These are phyloP conservation scores for Dryobates pubescens DNA, from an alignment of 2,797 vertebrate genomes.

Conservation along the genomic window DNA sequence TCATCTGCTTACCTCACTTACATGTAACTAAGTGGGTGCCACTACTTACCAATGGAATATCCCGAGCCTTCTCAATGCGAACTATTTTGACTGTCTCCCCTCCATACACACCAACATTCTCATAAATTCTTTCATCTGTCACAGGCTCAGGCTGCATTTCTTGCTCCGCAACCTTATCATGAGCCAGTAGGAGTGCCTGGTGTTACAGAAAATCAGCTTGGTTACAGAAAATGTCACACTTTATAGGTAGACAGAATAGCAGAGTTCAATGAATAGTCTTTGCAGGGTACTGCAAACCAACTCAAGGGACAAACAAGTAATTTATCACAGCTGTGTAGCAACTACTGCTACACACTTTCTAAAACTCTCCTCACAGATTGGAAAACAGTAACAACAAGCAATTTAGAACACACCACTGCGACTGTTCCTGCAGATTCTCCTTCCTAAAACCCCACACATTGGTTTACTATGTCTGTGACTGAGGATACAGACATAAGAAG, in stretches of 20 bases:
- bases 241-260: not conserved
- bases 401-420: not conserved
- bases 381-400: not conserved
- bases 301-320: not conserved
- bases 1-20: not conserved
- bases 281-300: not conserved
- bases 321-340: not conserved
- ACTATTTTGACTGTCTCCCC: conserved; percentile 96
- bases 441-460: not conserved
- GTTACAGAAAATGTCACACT: conserved; percentile 30
- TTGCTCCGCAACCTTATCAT: conserved; percentile 92
- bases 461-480: not conserved
- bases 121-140: conserved; percentile 82
- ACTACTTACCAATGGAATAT: conserved; percentile 91
- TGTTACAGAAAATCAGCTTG: conserved; percentile 48
- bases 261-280: not conserved
- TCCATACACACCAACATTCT: conserved; percentile 90
- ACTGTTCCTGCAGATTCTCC: not conserved
- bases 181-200: conserved; percentile 91
- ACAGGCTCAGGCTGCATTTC: conserved; percentile 91
- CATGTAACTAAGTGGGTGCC: not conserved
- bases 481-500: not conserved
- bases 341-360: not conserved
- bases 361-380: not conserved
- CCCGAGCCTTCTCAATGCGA: conserved; percentile 93